These are phyloP conservation scores for Coccyzus lansbergi DNA, from an alignment of 2,797 vertebrate species.

Conservation along the genomic window DNA sequence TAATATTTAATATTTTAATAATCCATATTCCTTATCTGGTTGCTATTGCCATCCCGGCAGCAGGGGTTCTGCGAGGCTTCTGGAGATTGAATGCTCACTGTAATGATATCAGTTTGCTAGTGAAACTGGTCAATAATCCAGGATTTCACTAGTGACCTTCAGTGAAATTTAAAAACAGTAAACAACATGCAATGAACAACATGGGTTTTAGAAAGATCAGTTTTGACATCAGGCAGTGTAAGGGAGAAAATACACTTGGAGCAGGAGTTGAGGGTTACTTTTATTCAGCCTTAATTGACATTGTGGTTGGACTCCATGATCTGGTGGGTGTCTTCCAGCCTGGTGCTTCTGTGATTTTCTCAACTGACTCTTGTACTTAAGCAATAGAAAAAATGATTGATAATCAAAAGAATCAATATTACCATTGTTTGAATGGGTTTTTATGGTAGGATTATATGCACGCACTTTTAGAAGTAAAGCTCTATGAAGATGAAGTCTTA, in stretches of 20 bases:
- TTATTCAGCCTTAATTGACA: not conserved
- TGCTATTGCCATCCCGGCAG: not conserved
- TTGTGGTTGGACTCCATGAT: too few relatives aligned
- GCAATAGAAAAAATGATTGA: not conserved
- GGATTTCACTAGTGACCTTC: not conserved
- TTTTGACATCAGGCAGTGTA: not conserved
- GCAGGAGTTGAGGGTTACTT: not conserved
- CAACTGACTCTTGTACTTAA: not conserved
- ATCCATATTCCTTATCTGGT: not conserved
- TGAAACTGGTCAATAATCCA: not conserved
- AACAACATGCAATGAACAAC: too few relatives aligned
- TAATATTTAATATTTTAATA: too few relatives aligned
- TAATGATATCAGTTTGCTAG: not conserved
- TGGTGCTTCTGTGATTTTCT: too few relatives aligned
- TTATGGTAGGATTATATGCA: not conserved
- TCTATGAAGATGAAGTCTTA: not conserved
- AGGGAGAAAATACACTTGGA: not conserved
- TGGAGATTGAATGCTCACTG: not conserved
- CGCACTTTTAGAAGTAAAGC: not conserved
- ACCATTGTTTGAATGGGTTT: not conserved
- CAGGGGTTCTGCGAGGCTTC: not conserved
- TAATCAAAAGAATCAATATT: not conserved
- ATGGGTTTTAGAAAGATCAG: not conserved
- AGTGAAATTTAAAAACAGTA: not conserved
- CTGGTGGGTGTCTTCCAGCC: too few relatives aligned